Evolutionary conservation across 1,140 invertebrate species (phyloP), one percentile per base, ranked within the genome.

Genomic region (Stegodyphus dumicola): DNA sequence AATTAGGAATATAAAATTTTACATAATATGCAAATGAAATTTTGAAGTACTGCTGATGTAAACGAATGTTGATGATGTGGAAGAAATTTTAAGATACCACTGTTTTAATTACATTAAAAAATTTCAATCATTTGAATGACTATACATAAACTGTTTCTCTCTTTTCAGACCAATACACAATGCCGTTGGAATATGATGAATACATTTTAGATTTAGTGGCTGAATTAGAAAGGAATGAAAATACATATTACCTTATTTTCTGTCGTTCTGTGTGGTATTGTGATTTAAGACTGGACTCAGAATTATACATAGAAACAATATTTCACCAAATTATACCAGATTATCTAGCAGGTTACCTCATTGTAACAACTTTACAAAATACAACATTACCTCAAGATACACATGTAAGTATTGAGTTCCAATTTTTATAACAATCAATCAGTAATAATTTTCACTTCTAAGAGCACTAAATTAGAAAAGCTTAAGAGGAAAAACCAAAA

Each of bases 261-360:
- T 85, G 81, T 48, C 60, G 81, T 17, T 85, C 81, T 7, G 81
- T 85, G 7, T 85, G 81, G 81, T 75, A 77, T 60, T 85, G 67
- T 52, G 17, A 53, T 56, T 51, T 77, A 48, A 54, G 81, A 49
- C 11, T 85, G 17, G 81, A 85, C 49, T 85, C 81, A 17, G 81
- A 85, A 49, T 54, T 85, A 11, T 85, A 85, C 17, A 85, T 85
- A 17, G 81, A 85, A 13, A 85, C 77, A 18, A 85, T 85, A 48
- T 85, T 85, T 69, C 81, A 85, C 56, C 81, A 85, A 85, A 85
- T 85, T 49, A 48, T 85, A n/a, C 81, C 81, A 17, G 81, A 85
- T 13, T 85, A 85, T 18, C 76, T 85, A 18, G 73, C 76, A 85
- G 81, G 81, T 11, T 85, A 76, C 13, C n/a, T 85, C 2, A 10